Evolutionary conservation across 2,888 invertebrate genomes (phyloP).

Genomic region (Aspidapion aeneum): DNA sequence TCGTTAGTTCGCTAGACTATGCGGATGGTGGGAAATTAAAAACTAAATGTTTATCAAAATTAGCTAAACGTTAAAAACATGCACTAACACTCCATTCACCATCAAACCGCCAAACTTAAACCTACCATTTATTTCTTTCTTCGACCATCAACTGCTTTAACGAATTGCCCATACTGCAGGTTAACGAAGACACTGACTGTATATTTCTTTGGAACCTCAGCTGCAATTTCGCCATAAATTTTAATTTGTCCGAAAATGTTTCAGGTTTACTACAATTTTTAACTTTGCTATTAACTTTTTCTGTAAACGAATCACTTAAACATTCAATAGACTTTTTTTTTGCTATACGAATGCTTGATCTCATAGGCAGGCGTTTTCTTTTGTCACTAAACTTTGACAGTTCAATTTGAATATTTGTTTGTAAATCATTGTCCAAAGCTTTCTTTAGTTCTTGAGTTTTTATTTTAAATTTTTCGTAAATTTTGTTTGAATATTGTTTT

Average conservation of each 20-base stretch:
- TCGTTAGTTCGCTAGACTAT: too few relatives aligned
- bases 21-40: too few relatives aligned
- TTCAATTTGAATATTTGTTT: neutral
- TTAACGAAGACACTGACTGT: slow-evolving; percentile 3
- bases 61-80: too few relatives aligned
- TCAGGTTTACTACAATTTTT: slow-evolving; percentile 22
- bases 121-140: too few relatives aligned
- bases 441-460: neutral
- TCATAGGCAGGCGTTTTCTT: slow-evolving; percentile 32
- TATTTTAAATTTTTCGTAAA: slow-evolving; percentile 6
- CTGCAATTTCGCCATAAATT: slow-evolving; percentile 39
- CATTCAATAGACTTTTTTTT: slow-evolving; percentile 40
- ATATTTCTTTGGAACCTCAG: slow-evolving; percentile 33
- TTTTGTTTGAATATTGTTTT: slow-evolving; percentile 2
- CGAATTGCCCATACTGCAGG: slow-evolving; percentile 8
- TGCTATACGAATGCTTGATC: slow-evolving; percentile 42
- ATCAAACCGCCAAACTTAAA: too few relatives aligned
- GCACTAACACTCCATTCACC: too few relatives aligned
- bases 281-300: slow-evolving; percentile 28
- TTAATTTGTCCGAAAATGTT: slow-evolving; percentile 36
- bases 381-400: slow-evolving; percentile 21
- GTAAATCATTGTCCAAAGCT: neutral
- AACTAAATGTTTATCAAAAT: too few relatives aligned
- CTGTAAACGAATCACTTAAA: slow-evolving; percentile 34
- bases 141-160: slow-evolving; percentile 7